Base-by-base conservation (phyloP, 92 coral and sea anemone species). In the Palythoa grandis region DNA sequence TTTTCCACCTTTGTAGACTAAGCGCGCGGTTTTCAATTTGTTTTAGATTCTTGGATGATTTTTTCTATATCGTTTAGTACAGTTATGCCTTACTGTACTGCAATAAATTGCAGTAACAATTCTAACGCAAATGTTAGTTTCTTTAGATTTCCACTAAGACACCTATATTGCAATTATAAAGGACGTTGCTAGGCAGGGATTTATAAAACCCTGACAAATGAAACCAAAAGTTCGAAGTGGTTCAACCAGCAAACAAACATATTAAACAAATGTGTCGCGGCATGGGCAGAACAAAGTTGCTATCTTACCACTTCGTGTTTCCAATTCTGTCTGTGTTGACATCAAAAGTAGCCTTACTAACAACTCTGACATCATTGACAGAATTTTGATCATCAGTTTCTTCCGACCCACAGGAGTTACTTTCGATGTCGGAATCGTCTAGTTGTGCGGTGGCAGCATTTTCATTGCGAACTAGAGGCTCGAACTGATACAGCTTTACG, bases 281-380 rank as follows among this genome's bases (percentile, higher is more conserved):
- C 35, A 72, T 8, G 54, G 35, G 35, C 35, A 29, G 35, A 29
- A 29, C 35, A 29, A 29, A 29, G 0, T 39, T 11, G 15, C 38
- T 72, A 39, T 74, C 79, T 74, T 50, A 74, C 79, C 63, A 74
- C 1, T 2, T 24, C 47, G 65, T 74, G 22, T 74, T 50, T 74
- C 79, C 79, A 50, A 74, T 50, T n/a, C n/a, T 29, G 35, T 29
- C 35, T 29, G 35, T 29, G 35, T 29, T 29, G 35, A 29, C 35
- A 29, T 13, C 60, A 48, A 74, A 74, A 8, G 63, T 52, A 9
- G 40, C 4, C 79, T 52, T 52, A 50, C 3, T 74, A 3, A 24
- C 63, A 74, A 74, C 79, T 74, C 79, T 50, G 3, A 74, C 79
- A 74, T 74, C 79, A 72, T n/a, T 9, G 22, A 6, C 39, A 48